These are phyloP conservation scores for Pterois miles DNA, from an alignment of 2,797 vertebrate species.

Conservation along the genomic window DNA sequence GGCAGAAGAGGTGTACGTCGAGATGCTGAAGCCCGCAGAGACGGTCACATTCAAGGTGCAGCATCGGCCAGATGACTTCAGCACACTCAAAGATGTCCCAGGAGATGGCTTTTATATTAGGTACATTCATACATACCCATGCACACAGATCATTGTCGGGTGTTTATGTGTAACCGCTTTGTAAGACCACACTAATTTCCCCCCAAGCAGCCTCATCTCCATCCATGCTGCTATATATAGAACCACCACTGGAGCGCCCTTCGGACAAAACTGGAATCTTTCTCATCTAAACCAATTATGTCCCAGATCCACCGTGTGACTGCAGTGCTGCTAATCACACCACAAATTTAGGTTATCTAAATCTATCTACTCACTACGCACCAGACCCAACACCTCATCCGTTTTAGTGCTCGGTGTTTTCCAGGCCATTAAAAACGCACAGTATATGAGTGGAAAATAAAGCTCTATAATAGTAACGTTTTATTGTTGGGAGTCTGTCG, in stretches of 20 bases:
- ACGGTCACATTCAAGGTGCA: slow-evolving; percentile 90
- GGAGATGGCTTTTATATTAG: slow-evolving; percentile 97
- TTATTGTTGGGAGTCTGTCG: slow-evolving; percentile 63
- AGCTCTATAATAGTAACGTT: slow-evolving; percentile 70
- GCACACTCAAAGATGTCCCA: slow-evolving; percentile 89
- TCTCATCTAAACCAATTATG: slow-evolving; percentile 73
- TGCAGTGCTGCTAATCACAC: slow-evolving; percentile 42
- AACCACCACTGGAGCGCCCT: slow-evolving; percentile 37
- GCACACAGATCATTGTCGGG: neutral
- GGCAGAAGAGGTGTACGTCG: slow-evolving; percentile 94
- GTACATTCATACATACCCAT: slow-evolving; percentile 66
- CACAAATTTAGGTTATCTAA: slow-evolving; percentile 58
- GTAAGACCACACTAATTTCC: slow-evolving; percentile 23
- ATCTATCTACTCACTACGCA: slow-evolving; percentile 25
- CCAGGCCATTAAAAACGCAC: slow-evolving; percentile 27
- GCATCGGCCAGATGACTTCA: slow-evolving; percentile 91
- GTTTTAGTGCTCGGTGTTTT: slow-evolving; percentile 33
- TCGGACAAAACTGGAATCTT: slow-evolving; percentile 55
- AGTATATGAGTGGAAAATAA: slow-evolving; percentile 44
- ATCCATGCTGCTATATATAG: slow-evolving; percentile 64
- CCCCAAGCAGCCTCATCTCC: slow-evolving; percentile 35
- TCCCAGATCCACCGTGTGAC: slow-evolving; percentile 61
- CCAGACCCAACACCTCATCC: neutral
- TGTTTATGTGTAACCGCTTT: slow-evolving; percentile 7
- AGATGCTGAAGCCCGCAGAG: slow-evolving; percentile 95